phyloP scores from a whole-genome alignment of 2,888 invertebrate genomes.

The Tetragonula carbonaria region DNA sequence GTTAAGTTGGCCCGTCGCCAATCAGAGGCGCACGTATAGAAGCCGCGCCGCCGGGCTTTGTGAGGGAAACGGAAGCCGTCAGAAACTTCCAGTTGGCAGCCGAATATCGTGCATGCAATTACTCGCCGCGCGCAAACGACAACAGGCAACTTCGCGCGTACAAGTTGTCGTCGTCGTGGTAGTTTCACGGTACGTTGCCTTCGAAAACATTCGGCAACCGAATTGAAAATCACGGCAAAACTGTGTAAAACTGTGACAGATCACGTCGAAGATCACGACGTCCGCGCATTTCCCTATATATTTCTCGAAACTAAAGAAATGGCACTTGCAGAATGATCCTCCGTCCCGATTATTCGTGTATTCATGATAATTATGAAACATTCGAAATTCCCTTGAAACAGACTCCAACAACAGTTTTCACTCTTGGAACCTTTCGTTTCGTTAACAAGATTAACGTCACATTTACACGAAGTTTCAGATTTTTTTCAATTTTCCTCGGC shows the following conservation, averaged over 20 bases:
- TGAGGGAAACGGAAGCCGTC: constrained; percentile 71
- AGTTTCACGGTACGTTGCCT: constrained; percentile 45
- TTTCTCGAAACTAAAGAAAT: no score
- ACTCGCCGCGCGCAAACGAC: constrained; percentile 59
- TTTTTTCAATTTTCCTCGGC: no score
- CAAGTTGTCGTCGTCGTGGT: constrained; percentile 41
- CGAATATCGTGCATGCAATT: constrained; percentile 72
- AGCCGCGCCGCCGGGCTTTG: constrained; percentile 39
- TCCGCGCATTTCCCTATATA: no score
- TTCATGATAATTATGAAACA: no score
- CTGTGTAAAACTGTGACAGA: not conserved
- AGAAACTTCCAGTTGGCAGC: constrained; percentile 75
- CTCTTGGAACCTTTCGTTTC: no score
- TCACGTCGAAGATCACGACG: not conserved
- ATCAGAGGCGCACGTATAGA: constrained; percentile 58
- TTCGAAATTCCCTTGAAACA: no score
- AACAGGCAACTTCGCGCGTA: constrained; percentile 30
- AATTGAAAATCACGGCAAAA: constrained; percentile 16
- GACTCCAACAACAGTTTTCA: no score
- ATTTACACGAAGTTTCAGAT: no score
- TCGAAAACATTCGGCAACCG: constrained; percentile 56
- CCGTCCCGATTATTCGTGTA: no score
- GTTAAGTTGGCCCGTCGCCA: constrained; percentile 68
- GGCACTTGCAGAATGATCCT: no score
- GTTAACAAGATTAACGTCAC: no score